Percentiles rank a stretch among this genome's conserved stretches.
Conservation (phyloP, 2,797 vertebrate species). For the Mareca penelope region DNA sequence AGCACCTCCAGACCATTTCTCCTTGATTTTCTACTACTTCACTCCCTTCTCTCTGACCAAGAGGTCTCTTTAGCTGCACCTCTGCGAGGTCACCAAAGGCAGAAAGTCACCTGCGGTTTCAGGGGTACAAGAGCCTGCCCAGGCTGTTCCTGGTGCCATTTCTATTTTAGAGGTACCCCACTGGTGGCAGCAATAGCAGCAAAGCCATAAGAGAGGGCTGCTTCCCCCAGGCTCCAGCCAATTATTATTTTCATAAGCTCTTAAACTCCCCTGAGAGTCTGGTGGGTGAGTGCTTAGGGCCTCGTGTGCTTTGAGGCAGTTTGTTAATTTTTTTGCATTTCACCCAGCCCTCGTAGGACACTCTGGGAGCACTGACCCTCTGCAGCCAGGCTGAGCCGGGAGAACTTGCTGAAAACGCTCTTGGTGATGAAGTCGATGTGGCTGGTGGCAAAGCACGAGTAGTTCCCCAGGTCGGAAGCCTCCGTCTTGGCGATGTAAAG, state of each 20-base stretch:
- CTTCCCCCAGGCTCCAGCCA: neutral
- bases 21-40: neutral
- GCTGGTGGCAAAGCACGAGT: conserved; percentile 95
- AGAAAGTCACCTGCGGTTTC: neutral
- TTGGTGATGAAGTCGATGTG: conserved; percentile 93
- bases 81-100: neutral
- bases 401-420: conserved; percentile 94
- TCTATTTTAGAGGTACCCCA: neutral
- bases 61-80: neutral
- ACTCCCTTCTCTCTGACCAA: neutral
- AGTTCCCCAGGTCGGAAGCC: conserved; percentile 88
- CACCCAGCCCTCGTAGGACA: neutral
- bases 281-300: neutral
- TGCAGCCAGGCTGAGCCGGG: conserved; percentile 85
- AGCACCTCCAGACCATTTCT: neutral
- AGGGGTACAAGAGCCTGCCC: neutral
- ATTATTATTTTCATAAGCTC: neutral
- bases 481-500: conserved; percentile 91
- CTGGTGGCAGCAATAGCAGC: neutral
- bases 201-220: neutral
- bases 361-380: conserved; percentile 80
- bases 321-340: neutral
- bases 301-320: accelerated
- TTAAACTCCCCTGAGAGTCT: neutral
- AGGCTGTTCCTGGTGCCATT: neutral